These are phyloP conservation scores for Rhinoraja longicauda DNA, from an alignment of 2,797 vertebrate genomes.

Conservation along the genomic window DNA sequence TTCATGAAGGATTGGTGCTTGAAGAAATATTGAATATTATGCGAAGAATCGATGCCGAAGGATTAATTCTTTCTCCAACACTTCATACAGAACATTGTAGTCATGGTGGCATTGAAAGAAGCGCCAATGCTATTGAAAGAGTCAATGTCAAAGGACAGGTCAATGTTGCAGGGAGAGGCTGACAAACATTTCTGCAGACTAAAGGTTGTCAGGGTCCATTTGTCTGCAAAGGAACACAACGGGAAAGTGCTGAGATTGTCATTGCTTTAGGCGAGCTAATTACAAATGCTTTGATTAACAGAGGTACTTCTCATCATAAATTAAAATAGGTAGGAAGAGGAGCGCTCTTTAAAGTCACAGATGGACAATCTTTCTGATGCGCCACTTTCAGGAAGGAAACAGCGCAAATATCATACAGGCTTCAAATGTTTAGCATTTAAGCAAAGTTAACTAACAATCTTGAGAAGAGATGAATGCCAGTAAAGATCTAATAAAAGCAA, in stretches of 20 bases:
- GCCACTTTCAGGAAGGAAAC: neutral
- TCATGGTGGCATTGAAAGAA: too few species aligned
- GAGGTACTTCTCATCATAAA: neutral
- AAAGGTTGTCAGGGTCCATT: neutral
- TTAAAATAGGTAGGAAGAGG: neutral
- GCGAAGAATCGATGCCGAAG: too few species aligned
- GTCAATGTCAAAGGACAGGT: neutral
- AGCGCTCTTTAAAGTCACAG: neutral
- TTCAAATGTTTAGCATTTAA: neutral
- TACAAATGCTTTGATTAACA: neutral
- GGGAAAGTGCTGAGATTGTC: neutral
- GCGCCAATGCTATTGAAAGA: neutral
- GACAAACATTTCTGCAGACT: neutral
- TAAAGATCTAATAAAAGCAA: neutral
- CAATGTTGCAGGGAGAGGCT: neutral
- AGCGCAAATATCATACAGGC: neutral
- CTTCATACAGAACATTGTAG: too few species aligned
- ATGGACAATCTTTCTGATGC: neutral
- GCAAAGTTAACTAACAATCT: neutral
- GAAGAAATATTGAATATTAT: too few species aligned
- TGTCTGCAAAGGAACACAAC: neutral
- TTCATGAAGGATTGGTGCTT: neutral
- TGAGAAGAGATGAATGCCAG: neutral
- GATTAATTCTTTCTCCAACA: too few species aligned
- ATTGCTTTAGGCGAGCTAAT: neutral